Percentiles rank a stretch among this genome's conserved stretches.
Evolutionary conservation across 2,113 vertebrate species (phyloP).

Genomic region (Tretioscincus oriximinensis): DNA sequence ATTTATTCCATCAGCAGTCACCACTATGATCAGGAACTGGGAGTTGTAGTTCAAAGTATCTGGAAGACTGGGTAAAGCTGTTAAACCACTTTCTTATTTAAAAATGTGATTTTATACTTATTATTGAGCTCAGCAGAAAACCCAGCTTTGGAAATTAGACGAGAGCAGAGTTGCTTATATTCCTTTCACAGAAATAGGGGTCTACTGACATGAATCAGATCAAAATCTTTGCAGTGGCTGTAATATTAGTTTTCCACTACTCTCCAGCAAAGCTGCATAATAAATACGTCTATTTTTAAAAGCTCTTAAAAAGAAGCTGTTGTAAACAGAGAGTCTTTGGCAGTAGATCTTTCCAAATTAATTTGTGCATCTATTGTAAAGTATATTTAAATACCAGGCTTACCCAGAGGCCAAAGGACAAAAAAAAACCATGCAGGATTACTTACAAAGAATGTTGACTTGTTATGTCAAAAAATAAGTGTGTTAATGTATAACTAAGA

Average conservation of each 20-base stretch:
- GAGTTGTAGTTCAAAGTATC: background rate
- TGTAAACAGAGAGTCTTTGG: background rate
- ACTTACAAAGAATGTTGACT: background rate
- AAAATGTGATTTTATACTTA: background rate
- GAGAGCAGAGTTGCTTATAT: background rate
- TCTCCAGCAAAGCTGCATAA: background rate
- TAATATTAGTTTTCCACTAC: constrained; percentile 9
- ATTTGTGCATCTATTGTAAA: background rate
- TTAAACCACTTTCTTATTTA: background rate
- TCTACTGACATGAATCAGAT: constrained; percentile 2
- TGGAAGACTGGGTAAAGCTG: background rate
- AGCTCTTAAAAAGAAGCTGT: background rate
- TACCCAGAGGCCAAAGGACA: background rate
- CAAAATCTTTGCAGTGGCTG: constrained; percentile 1
- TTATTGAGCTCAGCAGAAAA: background rate
- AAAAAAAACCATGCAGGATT: no score
- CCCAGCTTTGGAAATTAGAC: background rate
- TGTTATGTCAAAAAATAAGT: background rate
- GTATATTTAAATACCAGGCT: background rate
- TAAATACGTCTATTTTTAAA: background rate
- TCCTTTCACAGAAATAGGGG: background rate
- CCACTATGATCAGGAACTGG: background rate
- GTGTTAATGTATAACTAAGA: background rate
- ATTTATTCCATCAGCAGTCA: background rate
- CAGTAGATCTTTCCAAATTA: background rate